Conservation (phyloP, 2,888 invertebrate species). For the Sipha maydis region DNA sequence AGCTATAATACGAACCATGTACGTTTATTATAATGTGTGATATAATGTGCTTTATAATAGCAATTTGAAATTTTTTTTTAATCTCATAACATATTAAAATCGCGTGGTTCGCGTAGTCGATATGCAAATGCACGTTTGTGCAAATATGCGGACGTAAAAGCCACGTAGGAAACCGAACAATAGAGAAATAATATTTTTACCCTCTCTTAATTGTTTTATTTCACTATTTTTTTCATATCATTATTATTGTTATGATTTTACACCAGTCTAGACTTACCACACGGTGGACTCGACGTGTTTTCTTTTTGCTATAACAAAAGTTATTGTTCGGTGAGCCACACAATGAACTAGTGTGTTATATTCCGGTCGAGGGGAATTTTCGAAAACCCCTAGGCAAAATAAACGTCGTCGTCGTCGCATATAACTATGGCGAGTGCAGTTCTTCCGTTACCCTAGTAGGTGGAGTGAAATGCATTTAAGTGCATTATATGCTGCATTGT, state of each 20-base stretch:
- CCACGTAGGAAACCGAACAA: constrained; percentile 46
- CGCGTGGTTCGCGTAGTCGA: neutral
- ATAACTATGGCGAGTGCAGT: constrained; percentile 5
- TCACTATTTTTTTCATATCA: constrained; percentile 42
- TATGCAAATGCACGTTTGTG: neutral
- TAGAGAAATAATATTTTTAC: constrained; percentile 40
- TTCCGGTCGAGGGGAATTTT: constrained; percentile 40
- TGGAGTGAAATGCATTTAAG: constrained; percentile 41
- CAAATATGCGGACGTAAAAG: constrained; percentile 28
- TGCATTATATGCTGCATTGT: constrained; percentile 55
- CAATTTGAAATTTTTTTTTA: too few species aligned
- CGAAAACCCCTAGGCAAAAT: constrained; percentile 44
- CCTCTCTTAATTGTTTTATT: constrained; percentile 51
- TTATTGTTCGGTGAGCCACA: constrained; percentile 43
- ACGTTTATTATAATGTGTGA: too few species aligned
- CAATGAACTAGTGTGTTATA: constrained; percentile 51
- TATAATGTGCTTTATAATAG: too few species aligned
- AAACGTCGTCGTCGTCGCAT: constrained; percentile 5
- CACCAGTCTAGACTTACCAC: constrained; percentile 57
- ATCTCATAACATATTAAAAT: neutral
- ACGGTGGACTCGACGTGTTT: constrained; percentile 34
- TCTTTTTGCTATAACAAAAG: constrained; percentile 57
- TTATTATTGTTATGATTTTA: constrained; percentile 52
- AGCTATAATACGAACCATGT: too few species aligned
- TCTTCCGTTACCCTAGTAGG: constrained; percentile 19